Conservation (phyloP, 2,888 invertebrate genomes). For the Ischnus inquisitorius region DNA sequence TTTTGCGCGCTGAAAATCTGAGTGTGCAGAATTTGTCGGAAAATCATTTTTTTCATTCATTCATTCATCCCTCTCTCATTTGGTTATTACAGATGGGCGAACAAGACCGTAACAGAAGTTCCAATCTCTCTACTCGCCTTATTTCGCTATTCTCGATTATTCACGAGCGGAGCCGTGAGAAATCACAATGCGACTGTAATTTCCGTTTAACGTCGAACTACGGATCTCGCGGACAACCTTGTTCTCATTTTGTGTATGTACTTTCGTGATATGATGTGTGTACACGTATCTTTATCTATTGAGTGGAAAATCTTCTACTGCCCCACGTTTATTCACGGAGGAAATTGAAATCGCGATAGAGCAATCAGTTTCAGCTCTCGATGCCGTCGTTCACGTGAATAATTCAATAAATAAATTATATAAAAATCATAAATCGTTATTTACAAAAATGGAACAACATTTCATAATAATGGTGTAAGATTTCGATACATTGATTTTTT, state of each 20-base stretch:
- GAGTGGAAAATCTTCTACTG: not conserved
- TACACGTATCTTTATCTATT: constrained; percentile 10
- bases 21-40: constrained; percentile 2
- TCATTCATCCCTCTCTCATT: constrained; percentile 41
- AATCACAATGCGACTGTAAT: constrained; percentile 63
- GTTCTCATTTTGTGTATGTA: not conserved
- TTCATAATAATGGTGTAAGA: too few relatives aligned
- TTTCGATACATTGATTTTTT: too few relatives aligned
- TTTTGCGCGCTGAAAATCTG: not conserved
- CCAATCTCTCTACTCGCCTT: constrained; percentile 13
- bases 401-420: not conserved
- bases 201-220: constrained; percentile 56
- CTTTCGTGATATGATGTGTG: constrained; percentile 21
- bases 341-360: not conserved
- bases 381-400: not conserved
- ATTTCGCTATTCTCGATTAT: constrained; percentile 6
- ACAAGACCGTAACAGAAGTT: constrained; percentile 36
- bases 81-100: constrained; percentile 21
- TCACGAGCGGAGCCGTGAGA: constrained; percentile 50
- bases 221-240: constrained; percentile 22
- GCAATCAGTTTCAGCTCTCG: not conserved
- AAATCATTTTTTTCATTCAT: too few relatives aligned
- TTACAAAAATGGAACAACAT: not conserved
- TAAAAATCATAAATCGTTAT: not conserved
- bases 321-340: not conserved